Evolutionary conservation across 2,113 vertebrate genomes (phyloP).

Genomic region (Colius striatus): DNA sequence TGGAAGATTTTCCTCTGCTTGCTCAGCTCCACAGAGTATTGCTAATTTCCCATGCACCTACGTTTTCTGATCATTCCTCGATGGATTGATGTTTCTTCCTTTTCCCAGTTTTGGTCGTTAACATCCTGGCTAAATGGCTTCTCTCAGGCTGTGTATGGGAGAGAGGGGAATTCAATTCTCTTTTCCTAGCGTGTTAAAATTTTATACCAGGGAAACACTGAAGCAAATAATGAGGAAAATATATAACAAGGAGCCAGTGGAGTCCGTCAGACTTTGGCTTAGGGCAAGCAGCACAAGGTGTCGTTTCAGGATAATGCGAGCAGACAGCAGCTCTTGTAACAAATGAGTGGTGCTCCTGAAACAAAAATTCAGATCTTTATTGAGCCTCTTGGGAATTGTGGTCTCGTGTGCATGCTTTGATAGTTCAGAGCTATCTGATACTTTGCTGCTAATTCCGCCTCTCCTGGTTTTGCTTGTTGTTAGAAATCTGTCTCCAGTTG

Average conservation of each 20-base stretch:
- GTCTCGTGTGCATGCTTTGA: background rate
- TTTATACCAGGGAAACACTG: background rate
- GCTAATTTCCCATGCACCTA: background rate
- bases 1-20: background rate
- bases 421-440: background rate
- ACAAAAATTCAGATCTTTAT: background rate
- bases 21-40: background rate
- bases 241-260: background rate
- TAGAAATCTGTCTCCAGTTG: background rate
- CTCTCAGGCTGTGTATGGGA: background rate
- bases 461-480: background rate
- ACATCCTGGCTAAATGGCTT: background rate
- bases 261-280: background rate
- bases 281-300: background rate
- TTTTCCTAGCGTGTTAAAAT: background rate
- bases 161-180: background rate
- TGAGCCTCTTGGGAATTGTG: background rate
- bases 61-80: background rate
- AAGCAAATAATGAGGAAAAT: background rate
- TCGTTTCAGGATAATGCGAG: background rate
- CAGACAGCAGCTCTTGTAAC: background rate
- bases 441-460: background rate
- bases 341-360: background rate
- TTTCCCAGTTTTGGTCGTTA: rapidly evolving
- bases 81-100: background rate